Conservation (phyloP, 2,113 vertebrate species). For the Clarias batrachus region DNA sequence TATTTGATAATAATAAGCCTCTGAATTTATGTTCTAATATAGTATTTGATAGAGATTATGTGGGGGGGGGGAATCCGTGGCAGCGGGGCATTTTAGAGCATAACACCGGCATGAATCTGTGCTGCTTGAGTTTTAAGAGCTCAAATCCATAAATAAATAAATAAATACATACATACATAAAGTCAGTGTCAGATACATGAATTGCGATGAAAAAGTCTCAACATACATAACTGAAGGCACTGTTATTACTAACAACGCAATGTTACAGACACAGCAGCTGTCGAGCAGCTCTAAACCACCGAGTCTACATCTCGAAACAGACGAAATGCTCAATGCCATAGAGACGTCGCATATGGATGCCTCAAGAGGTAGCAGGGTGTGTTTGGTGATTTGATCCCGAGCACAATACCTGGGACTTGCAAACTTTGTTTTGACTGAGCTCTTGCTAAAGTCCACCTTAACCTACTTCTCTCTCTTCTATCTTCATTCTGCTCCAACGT, state of each 20-base stretch:
- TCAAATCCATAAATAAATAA: too few relatives aligned
- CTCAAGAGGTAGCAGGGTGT: not conserved
- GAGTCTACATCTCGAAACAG: not conserved
- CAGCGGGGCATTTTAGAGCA: too few relatives aligned
- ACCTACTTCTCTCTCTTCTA: not conserved
- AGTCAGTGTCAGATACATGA: too few relatives aligned
- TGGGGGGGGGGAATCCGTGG: too few relatives aligned
- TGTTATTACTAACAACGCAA: not conserved
- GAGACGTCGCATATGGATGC: not conserved
- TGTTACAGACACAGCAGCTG: not conserved
- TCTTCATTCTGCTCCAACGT: not conserved
- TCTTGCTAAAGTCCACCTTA: not conserved
- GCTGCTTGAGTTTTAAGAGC: too few relatives aligned
- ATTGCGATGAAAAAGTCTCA: too few relatives aligned
- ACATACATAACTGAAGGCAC: too few relatives aligned
- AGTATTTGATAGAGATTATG: too few relatives aligned
- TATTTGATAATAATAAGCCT: too few relatives aligned
- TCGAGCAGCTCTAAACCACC: not conserved
- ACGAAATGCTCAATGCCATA: not conserved
- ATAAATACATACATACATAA: too few relatives aligned
- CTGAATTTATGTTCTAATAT: too few relatives aligned
- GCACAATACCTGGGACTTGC: not conserved
- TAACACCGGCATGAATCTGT: too few relatives aligned
- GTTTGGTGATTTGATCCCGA: not conserved
- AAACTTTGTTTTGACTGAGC: not conserved